Base-by-base conservation (phyloP, 2,888 invertebrate species). In the Dicroscelio sp. region DNA sequence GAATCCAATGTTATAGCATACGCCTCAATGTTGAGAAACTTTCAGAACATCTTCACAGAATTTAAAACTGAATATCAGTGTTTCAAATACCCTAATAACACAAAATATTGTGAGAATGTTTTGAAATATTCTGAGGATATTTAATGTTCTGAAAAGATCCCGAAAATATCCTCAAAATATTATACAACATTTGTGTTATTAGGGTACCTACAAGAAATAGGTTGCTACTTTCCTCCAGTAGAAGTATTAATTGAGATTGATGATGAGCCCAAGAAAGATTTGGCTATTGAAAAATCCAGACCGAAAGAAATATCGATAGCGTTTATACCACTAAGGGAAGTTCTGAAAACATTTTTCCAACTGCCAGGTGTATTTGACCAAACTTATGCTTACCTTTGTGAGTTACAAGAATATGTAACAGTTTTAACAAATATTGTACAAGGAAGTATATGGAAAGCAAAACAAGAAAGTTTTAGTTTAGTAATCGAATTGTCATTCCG, bases 341-440 rank as follows among this genome's bases (percentile, higher is more conserved):
- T 89, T 17, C 75, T 92, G 6, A 52, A 89, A 76, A 84, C 83
- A 30, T 58, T 91, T 71, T 91, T 91, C 30, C 76, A 92, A 88
- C 67, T 91, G 4, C 91, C 89, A 17, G 35, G 67, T 71, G 43
- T 87, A 23, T 83, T 88, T 48, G 78, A 87, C 58, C 35, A 69
- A 30, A 90, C 69, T n/a, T 60, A 79, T 48, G 5, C 65, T 65
- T 65, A 79, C n/a, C 23, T 65, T 31, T 31, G 23, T 12, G 65
- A 63, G 48, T 10, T 65, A n/a, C 65, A 65, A 63, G 17, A 65
- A 60, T 17, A 65, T 17, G 55, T 0, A 12, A 48, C 48, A 23
- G n/a, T 48, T 12, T 79, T 76, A 27, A 76, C 60, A 35, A 83
- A 83, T 25, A 27, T 83, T 30, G 73, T 83, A 1, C 60, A 83